These are phyloP conservation scores for Antigone vipio DNA, from an alignment of 2,113 vertebrate genomes.

Conservation along the genomic window DNA sequence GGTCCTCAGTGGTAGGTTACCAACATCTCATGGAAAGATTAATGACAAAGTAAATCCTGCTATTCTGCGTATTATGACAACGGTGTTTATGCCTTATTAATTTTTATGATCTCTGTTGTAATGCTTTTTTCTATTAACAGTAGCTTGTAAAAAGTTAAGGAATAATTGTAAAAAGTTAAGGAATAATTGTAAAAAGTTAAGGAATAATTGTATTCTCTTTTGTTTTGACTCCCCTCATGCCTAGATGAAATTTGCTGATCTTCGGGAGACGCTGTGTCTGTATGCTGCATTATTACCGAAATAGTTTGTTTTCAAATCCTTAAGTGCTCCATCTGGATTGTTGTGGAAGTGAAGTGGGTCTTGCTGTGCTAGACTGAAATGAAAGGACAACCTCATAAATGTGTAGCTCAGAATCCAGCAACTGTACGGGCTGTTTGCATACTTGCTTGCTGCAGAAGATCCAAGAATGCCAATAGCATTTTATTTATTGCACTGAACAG, in stretches of 20 bases:
- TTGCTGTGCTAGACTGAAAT: not conserved
- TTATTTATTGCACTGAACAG: not conserved
- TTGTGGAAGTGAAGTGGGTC: not conserved
- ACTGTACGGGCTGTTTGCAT: not conserved
- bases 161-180: not conserved
- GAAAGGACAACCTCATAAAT: not conserved
- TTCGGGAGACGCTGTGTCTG: not conserved
- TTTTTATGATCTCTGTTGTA: not conserved
- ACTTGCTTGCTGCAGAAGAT: not conserved
- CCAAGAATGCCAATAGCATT: not conserved
- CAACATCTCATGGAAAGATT: not conserved
- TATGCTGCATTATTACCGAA: conserved; percentile 5
- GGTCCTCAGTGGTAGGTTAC: not conserved
- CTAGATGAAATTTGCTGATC: not conserved
- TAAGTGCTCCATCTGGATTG: not conserved
- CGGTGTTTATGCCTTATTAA: not conserved
- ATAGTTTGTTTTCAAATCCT: not conserved
- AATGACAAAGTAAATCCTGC: not conserved
- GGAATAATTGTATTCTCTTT: not conserved
- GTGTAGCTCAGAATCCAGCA: not conserved
- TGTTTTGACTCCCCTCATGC: not conserved
- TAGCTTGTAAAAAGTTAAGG: not conserved
- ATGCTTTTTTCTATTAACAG: not conserved
- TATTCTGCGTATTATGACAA: not conserved
- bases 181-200: not conserved